A percentile compares a stretch with the other conserved stretches of the same genome.
Conservation (phyloP, 2,888 invertebrate species). For the Mesorhabditis spiculigera region DNA sequence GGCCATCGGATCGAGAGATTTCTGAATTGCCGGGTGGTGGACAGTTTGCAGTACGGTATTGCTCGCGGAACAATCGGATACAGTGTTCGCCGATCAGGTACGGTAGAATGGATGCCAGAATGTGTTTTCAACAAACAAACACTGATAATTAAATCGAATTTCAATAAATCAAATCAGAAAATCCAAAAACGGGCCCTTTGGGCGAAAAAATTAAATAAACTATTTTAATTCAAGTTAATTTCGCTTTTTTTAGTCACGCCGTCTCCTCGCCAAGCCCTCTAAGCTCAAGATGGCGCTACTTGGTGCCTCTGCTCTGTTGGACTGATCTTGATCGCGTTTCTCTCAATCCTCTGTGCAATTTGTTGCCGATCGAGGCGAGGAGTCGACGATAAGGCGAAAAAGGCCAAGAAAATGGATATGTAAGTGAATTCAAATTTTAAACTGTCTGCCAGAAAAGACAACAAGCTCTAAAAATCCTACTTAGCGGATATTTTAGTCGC, state of each 20-base stretch:
- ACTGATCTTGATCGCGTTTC: constrained; percentile 19
- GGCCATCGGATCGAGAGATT: constrained; percentile 24
- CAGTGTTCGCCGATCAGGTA: constrained; percentile 24
- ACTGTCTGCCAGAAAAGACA: no score
- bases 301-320: constrained; percentile 26
- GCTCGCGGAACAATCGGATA: constrained; percentile 17
- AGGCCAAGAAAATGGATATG: neutral
- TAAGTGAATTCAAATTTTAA: neutral
- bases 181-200: no score
- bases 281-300: constrained; percentile 13
- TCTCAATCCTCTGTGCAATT: constrained; percentile 14
- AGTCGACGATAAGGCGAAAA: neutral
- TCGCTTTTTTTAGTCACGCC: neutral
- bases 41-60: constrained; percentile 33
- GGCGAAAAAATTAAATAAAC: no score
- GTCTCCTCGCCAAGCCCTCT: constrained; percentile 5
- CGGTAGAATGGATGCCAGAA: neutral
- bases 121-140: neutral
- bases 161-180: neutral
- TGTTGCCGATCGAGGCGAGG: constrained; percentile 10
- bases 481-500: constrained; percentile 16
- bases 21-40: constrained; percentile 21
- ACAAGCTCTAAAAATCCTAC: no score
- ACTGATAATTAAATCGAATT: neutral
- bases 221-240: no score